Evolutionary conservation across 2,113 vertebrate genomes (phyloP).

Genomic region (Dicrurus megarhynchus): DNA sequence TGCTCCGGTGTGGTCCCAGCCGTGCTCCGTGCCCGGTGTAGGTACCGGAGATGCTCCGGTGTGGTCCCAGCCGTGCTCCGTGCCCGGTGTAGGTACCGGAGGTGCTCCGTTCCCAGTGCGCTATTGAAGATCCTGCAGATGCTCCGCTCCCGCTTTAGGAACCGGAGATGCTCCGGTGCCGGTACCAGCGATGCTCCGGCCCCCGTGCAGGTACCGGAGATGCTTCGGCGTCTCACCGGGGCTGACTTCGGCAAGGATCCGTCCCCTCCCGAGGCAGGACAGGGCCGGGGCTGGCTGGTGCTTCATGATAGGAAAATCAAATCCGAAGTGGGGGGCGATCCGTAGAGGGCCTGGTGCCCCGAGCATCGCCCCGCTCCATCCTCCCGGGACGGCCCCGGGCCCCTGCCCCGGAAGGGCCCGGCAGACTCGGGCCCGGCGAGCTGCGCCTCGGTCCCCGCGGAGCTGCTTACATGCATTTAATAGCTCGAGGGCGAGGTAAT

Average conservation of each 20-base stretch:
- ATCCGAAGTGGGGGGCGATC: neutral
- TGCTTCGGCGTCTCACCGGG: neutral
- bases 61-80: neutral
- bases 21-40: too few species aligned
- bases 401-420: neutral
- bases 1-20: neutral
- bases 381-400: fast-evolving
- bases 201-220: neutral
- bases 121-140: neutral
- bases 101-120: neutral
- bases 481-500: constrained; percentile 38
- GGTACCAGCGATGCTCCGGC: too few species aligned
- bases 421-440: neutral
- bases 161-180: neutral
- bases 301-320: neutral
- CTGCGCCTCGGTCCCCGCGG: neutral
- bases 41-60: neutral
- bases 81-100: too few species aligned
- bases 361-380: neutral
- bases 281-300: neutral
- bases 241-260: neutral
- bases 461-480: constrained; percentile 12
- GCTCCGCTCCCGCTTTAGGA: too few species aligned
- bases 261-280: too few species aligned
- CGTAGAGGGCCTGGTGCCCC: neutral